Evolutionary conservation across 2,113 vertebrate genomes (phyloP), one percentile per base, ranked within the genome.

Genomic region (Alligator mississippiensis): DNA sequence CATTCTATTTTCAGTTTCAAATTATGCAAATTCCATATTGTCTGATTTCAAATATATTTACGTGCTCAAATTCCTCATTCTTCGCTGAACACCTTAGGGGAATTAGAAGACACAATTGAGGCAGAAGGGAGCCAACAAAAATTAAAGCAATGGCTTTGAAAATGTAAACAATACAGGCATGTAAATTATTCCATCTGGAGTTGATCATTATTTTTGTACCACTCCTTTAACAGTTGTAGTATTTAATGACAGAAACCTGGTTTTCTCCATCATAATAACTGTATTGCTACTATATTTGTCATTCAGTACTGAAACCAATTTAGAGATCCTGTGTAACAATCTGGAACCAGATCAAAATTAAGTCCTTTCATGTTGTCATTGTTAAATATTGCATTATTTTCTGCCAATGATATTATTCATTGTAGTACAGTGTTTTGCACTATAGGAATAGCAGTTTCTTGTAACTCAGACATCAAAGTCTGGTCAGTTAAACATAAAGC

Each of bases 11-110:
- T 12, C 77, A 93, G 9, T 86, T 95, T 85, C 58, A 89, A 93
- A 83, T 93, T 94, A 92, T 92, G 92, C 63, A 96, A 92, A 96
- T 96, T 84, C 9, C 55, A 3, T 87, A 55, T 86, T 74, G 30
- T 95, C 59, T 95, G 68, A 90, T 63, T 96, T 94, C 80, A 85
- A 62, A 87, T 90, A 77, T 81, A 80, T 92, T 96, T 88, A 70
- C 1, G 1, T 74, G 38, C 58, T 87, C 83, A 89, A 86, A 86
- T 94, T 92, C 34, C 62, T 93, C 1, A 81, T 89, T 95, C 92
- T 94, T 90, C 22, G 25, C 61, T 81, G 19, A 78, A 90, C 28
- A 79, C 58, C 72, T 66, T 88, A 66, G n/a, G 80, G 76, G 84
- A 96, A 92, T 94, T 82, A 85, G 18, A 92, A 90, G 5, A 77